Conservation (phyloP, 2,113 vertebrate species). For the Bucco capensis region DNA sequence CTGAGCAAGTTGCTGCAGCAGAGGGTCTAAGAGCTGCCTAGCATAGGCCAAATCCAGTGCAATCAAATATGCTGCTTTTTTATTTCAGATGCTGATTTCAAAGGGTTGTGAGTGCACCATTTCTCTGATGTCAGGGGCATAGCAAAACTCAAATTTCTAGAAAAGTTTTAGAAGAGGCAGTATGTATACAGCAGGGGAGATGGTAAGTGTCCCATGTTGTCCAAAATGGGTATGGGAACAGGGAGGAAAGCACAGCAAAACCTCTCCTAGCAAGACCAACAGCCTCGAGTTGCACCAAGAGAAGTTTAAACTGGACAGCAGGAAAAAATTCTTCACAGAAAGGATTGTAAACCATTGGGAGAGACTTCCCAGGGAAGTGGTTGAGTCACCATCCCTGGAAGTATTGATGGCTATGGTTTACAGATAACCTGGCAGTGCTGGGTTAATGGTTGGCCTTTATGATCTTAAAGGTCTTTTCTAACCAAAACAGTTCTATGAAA, state of each 20-base stretch:
- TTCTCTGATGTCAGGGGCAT: neutral
- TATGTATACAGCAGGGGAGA: neutral
- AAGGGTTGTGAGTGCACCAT: neutral
- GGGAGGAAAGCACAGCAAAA: neutral
- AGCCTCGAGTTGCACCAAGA: no score
- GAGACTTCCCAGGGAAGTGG: no score
- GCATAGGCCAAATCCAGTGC: neutral
- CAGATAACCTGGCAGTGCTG: no score
- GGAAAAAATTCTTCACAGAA: no score
- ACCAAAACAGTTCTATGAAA: no score
- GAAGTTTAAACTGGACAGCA: no score
- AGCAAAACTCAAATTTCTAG: neutral
- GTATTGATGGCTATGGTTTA: no score
- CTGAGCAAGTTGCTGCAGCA: neutral
- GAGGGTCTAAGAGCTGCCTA: neutral
- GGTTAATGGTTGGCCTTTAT: no score
- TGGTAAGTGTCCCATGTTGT: fast-evolving
- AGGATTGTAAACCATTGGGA: no score
- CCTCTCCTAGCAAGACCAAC: neutral
- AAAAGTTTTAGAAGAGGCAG: neutral
- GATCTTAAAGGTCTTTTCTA: no score
- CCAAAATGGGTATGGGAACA: neutral
- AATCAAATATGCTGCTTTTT: neutral
- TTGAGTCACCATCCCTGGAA: no score
- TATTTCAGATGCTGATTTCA: neutral